Percentiles rank a stretch among this genome's conserved stretches.
These are phyloP conservation scores for Echinops telfairi DNA, from an alignment of 2,113 vertebrate species.

Conservation along the genomic window DNA sequence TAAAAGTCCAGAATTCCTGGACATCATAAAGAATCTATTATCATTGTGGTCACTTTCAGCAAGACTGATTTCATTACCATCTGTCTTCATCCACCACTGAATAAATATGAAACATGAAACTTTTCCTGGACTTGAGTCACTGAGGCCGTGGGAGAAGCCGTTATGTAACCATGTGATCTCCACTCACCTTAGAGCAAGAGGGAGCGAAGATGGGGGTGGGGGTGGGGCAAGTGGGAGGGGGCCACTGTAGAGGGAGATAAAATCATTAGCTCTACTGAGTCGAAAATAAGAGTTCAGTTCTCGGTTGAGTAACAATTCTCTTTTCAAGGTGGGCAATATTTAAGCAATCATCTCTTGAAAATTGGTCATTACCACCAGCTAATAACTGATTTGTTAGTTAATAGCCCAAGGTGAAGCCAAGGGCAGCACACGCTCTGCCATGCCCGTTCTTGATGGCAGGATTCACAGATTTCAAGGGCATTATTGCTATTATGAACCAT, in stretches of 20 bases:
- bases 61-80: slow-evolving; percentile 89
- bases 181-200: slow-evolving; percentile 44
- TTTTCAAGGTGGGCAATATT: slow-evolving; percentile 90
- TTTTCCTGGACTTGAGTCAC: slow-evolving; percentile 85
- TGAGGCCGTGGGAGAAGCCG: slow-evolving; percentile 74
- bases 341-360: slow-evolving; percentile 91
- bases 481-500: slow-evolving; percentile 88
- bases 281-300: slow-evolving; percentile 88
- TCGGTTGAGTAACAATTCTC: slow-evolving; percentile 90
- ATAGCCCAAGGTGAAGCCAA: slow-evolving; percentile 90
- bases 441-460: slow-evolving; percentile 82
- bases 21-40: slow-evolving; percentile 91
- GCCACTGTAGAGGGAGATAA: slow-evolving; percentile 79
- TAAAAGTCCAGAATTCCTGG: slow-evolving; percentile 89
- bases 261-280: slow-evolving; percentile 89
- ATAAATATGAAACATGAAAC: slow-evolving; percentile 90
- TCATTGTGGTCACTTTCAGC: slow-evolving; percentile 90
- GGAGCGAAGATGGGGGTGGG: neutral
- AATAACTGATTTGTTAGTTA: slow-evolving; percentile 91
- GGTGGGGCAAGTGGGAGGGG: slow-evolving; percentile 49
- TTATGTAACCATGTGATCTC: slow-evolving; percentile 70
- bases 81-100: slow-evolving; percentile 88
- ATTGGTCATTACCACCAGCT: slow-evolving; percentile 91
- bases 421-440: slow-evolving; percentile 85
- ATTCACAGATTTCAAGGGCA: slow-evolving; percentile 89